Conservation (phyloP, 1,140 invertebrate genomes). For the Drosophila kurseongensis region DNA sequence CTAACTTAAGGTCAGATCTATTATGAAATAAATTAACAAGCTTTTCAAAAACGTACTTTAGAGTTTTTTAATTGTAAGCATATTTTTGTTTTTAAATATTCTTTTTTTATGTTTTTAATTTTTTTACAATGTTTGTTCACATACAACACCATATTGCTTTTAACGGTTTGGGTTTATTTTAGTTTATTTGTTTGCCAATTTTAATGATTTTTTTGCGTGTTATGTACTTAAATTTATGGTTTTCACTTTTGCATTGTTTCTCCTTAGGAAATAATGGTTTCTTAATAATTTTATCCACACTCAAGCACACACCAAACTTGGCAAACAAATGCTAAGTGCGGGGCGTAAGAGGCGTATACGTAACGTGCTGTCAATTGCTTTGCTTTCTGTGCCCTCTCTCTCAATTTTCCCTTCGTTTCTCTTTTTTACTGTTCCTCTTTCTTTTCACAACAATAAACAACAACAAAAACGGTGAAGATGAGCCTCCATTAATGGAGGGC, state of each 20-base stretch:
- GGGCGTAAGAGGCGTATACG: slow-evolving; percentile 67
- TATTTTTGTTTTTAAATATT: background rate
- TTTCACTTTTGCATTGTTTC: background rate
- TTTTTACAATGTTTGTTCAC: background rate
- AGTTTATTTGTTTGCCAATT: background rate
- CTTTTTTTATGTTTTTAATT: background rate
- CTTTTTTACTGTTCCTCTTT: background rate
- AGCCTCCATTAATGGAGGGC: slow-evolving; percentile 29
- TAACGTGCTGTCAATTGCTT: slow-evolving; percentile 60
- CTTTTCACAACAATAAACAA: slow-evolving; percentile 38
- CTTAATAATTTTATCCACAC: background rate
- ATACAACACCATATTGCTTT: background rate
- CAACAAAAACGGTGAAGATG: slow-evolving; percentile 14
- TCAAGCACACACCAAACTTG: slow-evolving; percentile 35
- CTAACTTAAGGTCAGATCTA: background rate
- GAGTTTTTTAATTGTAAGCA: no score
- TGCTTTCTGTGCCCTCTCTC: slow-evolving; percentile 27
- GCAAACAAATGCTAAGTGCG: slow-evolving; percentile 62
- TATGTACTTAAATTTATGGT: background rate
- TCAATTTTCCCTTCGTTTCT: background rate
- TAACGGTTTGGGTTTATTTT: background rate
- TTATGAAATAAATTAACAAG: no score
- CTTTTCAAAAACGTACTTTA: no score
- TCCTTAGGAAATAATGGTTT: background rate
- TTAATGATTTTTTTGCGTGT: background rate